Conservation (phyloP, 2,888 invertebrate genomes). For the Acanthoscelides obtectus region DNA sequence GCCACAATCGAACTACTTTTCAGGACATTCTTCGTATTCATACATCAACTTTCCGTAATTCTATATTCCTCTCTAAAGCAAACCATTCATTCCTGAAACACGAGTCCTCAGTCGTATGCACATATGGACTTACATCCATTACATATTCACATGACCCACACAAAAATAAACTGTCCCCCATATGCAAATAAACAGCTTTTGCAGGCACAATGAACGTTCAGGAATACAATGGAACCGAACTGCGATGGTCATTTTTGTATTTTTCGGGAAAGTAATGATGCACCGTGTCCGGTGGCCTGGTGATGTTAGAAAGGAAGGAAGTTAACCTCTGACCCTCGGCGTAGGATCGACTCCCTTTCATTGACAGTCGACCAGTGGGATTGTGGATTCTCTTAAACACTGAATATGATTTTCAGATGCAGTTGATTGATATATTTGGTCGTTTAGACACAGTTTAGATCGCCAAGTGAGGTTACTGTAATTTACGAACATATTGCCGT, state of each 20-base stretch:
- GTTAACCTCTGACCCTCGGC: slow-evolving; percentile 39
- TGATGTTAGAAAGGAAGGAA: slow-evolving; percentile 25
- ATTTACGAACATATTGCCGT: too few species aligned
- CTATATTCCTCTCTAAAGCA: not conserved
- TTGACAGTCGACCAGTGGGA: not conserved
- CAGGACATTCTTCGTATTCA: too few species aligned
- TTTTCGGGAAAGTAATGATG: slow-evolving; percentile 32
- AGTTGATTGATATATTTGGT: too few species aligned
- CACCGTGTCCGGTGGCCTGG: slow-evolving; percentile 30
- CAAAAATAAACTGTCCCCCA: slow-evolving; percentile 35
- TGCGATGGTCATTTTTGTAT: slow-evolving; percentile 41
- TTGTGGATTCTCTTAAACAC: too few species aligned
- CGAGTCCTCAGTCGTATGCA: not conserved
- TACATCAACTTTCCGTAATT: not conserved
- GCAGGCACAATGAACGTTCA: slow-evolving; percentile 25
- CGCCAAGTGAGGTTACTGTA: too few species aligned
- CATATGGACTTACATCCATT: not conserved
- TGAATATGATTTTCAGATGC: too few species aligned
- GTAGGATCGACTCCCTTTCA: not conserved
- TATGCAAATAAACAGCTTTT: slow-evolving; percentile 35
- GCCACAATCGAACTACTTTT: too few species aligned
- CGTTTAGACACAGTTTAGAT: too few species aligned
- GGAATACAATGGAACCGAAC: slow-evolving; percentile 13
- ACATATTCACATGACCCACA: not conserved
- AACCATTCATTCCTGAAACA: not conserved